Base-by-base conservation (phyloP, 2,113 vertebrate species). In the Glareola pratincola region DNA sequence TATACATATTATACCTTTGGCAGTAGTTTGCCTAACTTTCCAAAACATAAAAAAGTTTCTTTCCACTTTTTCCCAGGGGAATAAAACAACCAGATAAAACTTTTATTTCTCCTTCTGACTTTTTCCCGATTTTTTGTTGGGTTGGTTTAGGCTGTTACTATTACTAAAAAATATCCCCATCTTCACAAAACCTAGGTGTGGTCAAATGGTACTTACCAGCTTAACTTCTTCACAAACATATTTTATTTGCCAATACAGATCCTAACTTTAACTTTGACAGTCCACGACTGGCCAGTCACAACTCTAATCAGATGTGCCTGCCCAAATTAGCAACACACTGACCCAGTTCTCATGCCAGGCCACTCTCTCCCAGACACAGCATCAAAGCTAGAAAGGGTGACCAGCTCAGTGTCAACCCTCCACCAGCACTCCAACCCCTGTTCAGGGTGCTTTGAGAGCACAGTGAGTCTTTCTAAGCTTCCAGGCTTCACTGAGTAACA, bases 191-290 rank as follows among this genome's bases (percentile, higher is more conserved):
- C 7, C 1, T 10, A n/a, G 20, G 2, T 12, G 34, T 74, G 22
- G 5, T 60, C 69, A 51, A 54, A 37, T 32, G 19, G 30, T 24
- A 50, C 30, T 39, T 14, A 51, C 23, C 20, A 34, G 10, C 1
- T 0, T 14, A 54, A 63, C 14, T 59, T 57, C 48, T 26, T 43
- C 21, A n/a, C 3, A 20, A 53, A n/a, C 0, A 0, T 7, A 17
- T 30, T 59, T 39, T 16, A 39, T 8, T 8, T 24, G 6, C 27
- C 30, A 39, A 9, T 6, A 50, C 39, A 76, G 21, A 6, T n/a
- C 24, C 78, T 54, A 14, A 26, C n/a, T 74, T 59, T 27, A 90
- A 43, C 43, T 27, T n/a, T 9, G 32, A 30, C 67, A 79, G 54
- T 37, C 30, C 5, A 0, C 4, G 21, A 59, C 27, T 2, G 17